Conservation (phyloP, 2,797 vertebrate genomes). For the Enoplosus armatus region DNA sequence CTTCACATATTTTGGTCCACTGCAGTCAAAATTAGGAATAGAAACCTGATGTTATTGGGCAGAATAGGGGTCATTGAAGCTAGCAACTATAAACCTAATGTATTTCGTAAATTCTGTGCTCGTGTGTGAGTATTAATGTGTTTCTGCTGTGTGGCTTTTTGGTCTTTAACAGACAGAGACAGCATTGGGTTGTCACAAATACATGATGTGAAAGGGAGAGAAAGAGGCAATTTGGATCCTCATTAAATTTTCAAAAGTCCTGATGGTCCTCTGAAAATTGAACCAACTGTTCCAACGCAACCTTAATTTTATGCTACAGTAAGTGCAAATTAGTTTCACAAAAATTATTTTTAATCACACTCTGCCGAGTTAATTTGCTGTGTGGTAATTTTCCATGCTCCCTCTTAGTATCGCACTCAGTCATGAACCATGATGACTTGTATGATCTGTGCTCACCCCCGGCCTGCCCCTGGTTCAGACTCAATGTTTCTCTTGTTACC, state of each 20-base stretch:
- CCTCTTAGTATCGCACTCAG: constrained; percentile 70
- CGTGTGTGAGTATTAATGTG: constrained; percentile 8
- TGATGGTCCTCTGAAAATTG: constrained; percentile 84
- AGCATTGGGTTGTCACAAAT: constrained; percentile 61
- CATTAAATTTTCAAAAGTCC: constrained; percentile 86
- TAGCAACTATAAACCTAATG: not conserved
- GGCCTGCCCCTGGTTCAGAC: constrained; percentile 11
- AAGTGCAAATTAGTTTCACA: constrained; percentile 87
- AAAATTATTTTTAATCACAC: constrained; percentile 86
- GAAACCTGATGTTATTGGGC: not conserved
- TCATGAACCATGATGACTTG: constrained; percentile 71
- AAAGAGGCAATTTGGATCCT: constrained; percentile 83
- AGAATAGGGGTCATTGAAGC: not conserved
- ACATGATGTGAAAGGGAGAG: constrained; percentile 63
- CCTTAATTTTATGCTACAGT: constrained; percentile 87
- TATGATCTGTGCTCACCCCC: constrained; percentile 59
- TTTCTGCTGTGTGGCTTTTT: constrained; percentile 31
- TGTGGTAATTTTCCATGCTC: constrained; percentile 77
- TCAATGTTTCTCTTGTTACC: constrained; percentile 12
- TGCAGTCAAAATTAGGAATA: constrained; percentile 7
- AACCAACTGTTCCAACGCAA: constrained; percentile 84
- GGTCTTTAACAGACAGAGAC: constrained; percentile 56
- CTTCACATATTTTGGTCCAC: not conserved
- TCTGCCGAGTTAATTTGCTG: constrained; percentile 82
- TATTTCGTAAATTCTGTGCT: constrained; percentile 15